Conservation (phyloP, 2,113 vertebrate species). For the Austrofundulus limnaeus region DNA sequence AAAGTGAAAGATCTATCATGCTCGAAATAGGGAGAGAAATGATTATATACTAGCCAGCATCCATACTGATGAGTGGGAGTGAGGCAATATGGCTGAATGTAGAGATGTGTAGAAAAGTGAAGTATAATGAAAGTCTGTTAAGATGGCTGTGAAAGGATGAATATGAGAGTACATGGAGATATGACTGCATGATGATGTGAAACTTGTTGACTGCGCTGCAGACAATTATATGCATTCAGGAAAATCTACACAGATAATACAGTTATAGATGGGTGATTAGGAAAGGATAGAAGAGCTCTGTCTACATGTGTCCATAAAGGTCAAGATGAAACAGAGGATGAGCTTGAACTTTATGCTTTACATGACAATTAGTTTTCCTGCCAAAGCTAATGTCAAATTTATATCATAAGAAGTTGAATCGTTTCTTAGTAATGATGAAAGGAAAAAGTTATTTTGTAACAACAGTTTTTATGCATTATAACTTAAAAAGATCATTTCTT, state of each 20-base stretch:
- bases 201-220: slow-evolving; percentile 16
- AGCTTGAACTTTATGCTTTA: neutral
- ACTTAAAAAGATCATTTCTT: neutral
- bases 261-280: too few relatives aligned
- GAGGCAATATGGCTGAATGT: slow-evolving; percentile 21
- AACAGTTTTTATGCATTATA: neutral
- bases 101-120: slow-evolving; percentile 30
- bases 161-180: slow-evolving; percentile 35
- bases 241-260: too few relatives aligned
- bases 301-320: neutral
- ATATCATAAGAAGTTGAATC: neutral
- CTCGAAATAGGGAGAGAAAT: slow-evolving; percentile 37
- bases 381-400: neutral
- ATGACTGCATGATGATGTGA: slow-evolving; percentile 15
- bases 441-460: neutral
- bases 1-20: slow-evolving; percentile 50
- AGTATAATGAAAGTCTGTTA: slow-evolving; percentile 27
- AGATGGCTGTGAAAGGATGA: slow-evolving; percentile 24
- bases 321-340: neutral
- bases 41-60: slow-evolving; percentile 46
- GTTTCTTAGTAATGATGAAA: neutral
- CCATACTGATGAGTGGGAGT: slow-evolving; percentile 24
- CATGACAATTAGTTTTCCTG: neutral
- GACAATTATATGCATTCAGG: neutral
- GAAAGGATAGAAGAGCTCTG: neutral